A percentile compares a stretch with the other conserved stretches of the same genome.
These are phyloP conservation scores for Pachypeltis micranthus DNA, from an alignment of 1,140 invertebrate species.

Conservation along the genomic window DNA sequence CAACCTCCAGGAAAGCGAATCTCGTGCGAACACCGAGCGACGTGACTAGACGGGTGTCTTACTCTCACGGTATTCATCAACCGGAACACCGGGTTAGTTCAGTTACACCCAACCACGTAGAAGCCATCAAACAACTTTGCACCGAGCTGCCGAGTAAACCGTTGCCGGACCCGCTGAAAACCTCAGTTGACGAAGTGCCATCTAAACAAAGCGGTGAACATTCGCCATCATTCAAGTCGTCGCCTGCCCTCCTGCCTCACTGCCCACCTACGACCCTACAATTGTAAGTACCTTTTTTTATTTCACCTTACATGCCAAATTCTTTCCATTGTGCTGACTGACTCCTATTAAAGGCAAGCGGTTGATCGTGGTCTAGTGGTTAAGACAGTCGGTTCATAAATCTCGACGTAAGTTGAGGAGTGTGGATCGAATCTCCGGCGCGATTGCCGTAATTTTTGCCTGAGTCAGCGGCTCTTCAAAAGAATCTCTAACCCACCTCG, in stretches of 20 bases:
- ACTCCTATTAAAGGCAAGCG: too few relatives aligned
- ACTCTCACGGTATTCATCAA: conserved; percentile 16
- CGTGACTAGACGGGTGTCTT: conserved; percentile 14
- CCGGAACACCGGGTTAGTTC: conserved; percentile 7
- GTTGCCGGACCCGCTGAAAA: not conserved
- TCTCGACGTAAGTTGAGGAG: too few relatives aligned
- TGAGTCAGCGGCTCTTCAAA: too few relatives aligned
- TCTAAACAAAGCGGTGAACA: not conserved
- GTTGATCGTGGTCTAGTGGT: too few relatives aligned
- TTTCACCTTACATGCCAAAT: too few relatives aligned
- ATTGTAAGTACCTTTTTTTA: conserved; percentile 22
- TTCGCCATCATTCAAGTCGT: conserved; percentile 11
- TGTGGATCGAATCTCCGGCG: too few relatives aligned
- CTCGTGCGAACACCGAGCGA: conserved; percentile 21
- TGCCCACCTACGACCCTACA: conserved; percentile 25
- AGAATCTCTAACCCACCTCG: too few relatives aligned
- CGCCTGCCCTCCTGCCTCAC: conserved; percentile 21
- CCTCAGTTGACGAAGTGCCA: not conserved
- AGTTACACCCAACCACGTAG: not conserved
- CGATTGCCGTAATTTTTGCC: too few relatives aligned
- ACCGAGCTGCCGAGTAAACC: not conserved
- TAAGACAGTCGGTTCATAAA: too few relatives aligned
- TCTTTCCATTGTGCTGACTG: too few relatives aligned
- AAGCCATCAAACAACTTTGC: not conserved
- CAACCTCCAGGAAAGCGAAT: conserved; percentile 17